These are phyloP conservation scores for Sanderia malayensis DNA, from an alignment of 30 jellyfish, hydroid and myxozoan species.

Conservation along the genomic window DNA sequence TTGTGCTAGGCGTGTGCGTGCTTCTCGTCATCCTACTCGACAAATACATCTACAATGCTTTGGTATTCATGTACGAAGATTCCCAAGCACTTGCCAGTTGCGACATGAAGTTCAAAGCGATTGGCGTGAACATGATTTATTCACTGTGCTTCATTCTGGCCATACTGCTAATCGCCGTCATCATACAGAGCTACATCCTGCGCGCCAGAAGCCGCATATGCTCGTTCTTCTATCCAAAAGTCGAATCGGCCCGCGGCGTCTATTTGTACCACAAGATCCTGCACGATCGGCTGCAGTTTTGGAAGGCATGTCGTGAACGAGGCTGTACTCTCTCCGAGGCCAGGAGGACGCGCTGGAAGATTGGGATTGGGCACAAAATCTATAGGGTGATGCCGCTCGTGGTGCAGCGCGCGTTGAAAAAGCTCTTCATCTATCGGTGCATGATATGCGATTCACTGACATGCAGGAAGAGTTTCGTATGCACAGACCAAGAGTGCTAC, in stretches of 20 bases:
- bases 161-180: conserved; percentile 23
- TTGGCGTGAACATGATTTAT: conserved; percentile 24
- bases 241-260: conserved; percentile 72
- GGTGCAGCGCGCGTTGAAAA: conserved; percentile 31
- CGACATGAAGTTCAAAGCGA: conserved; percentile 9
- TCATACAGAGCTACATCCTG: conserved; percentile 68
- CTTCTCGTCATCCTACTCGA: conserved; percentile 56
- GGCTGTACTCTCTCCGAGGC: conserved; percentile 80
- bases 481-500: conserved; percentile 57
- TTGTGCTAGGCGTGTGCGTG: conserved; percentile 38
- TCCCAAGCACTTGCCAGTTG: conserved; percentile 19
- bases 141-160: conserved; percentile 51
- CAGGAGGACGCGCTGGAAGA: conserved; percentile 61
- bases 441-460: conserved; percentile 81
- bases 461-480: conserved; percentile 56
- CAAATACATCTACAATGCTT: conserved; percentile 41
- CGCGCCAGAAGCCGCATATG: conserved; percentile 87
- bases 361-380: conserved; percentile 54
- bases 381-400: conserved; percentile 55
- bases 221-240: conserved; percentile 76
- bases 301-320: conserved; percentile 74
- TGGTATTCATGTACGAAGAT: conserved; percentile 8
- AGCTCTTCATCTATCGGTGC: conserved; percentile 70
- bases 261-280: conserved; percentile 77
- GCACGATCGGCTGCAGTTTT: conserved; percentile 75